Base-by-base conservation (phyloP, 2,113 vertebrate genomes). In the Antigone vipio region DNA sequence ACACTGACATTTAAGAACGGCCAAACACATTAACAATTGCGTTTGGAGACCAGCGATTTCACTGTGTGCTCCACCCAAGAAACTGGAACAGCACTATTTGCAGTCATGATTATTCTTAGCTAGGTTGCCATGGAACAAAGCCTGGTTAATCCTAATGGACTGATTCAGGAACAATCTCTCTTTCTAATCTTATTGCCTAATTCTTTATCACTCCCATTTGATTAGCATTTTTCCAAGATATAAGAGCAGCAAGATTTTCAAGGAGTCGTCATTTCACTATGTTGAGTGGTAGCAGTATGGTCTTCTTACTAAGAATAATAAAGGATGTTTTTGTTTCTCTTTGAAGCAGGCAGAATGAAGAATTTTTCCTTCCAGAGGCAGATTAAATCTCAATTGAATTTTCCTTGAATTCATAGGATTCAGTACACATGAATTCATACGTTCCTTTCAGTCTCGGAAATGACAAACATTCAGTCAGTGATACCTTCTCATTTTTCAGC, bases 81-180 rank as follows among this genome's bases (percentile, higher is more conserved):
- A 96, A 94, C 63, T 86, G 93, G 91, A 96, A 95, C 91, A 38
- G 79, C 62, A 38, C 69, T 96, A 59, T 95, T 97, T 97, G 94
- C 71, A 89, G 71, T 87, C 81, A 26, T 84, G 87, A 95, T 96
- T 97, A 97, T 97, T 97, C 97, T 97, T 95, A 97, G 97, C 91
- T 93, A 75, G 94, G 94, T 97, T 97, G 97, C 95, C 91, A 97
- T 97, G 96, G 94, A 97, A 94, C 92, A 97, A 97, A 97, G 95
- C 94, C 95, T 93, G 67, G 82, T 42, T 97, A 97, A 97, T 96
- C 97, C 94, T 90, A 91, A 89, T 81, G 80, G 83, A 82, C 92
- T 93, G 94, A 89, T 91, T 95, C 92, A 83, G 88, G 81, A 96
- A 94, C 93, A 93, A 95, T 85, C 94, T 97, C 82, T 96, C 71